Percentiles rank a stretch among this genome's conserved stretches.
phyloP scores from a whole-genome alignment of 2,888 invertebrate species.

The Amiota minor region DNA sequence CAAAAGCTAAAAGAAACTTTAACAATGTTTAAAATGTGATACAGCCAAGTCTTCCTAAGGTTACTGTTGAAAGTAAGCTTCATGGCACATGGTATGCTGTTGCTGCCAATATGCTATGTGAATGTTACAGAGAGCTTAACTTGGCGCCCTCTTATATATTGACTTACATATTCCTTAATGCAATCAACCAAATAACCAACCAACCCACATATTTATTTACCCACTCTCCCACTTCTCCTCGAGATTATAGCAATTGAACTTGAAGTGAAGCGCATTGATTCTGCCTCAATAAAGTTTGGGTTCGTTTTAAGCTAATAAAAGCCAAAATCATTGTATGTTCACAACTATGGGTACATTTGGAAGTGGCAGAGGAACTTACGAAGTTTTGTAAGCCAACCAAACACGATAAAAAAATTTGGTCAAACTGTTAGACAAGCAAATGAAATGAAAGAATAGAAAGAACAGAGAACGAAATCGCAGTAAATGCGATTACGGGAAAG shows the following conservation, averaged over 20 bases:
- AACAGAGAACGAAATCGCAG: neutral
- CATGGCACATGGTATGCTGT: no score
- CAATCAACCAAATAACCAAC: no score
- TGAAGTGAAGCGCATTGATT: constrained; percentile 45
- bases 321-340: constrained; percentile 60
- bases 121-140: no score
- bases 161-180: no score
- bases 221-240: no score
- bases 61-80: constrained; percentile 28
- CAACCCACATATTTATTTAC: no score
- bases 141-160: no score
- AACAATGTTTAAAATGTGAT: constrained; percentile 67
- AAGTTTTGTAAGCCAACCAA: constrained; percentile 19
- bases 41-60: constrained; percentile 34
- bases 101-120: no score
- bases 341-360: no score
- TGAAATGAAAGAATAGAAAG: neutral
- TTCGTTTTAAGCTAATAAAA: constrained; percentile 56
- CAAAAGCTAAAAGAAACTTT: constrained; percentile 56
- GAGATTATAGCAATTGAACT: constrained; percentile 63
- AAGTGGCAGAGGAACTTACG: no score
- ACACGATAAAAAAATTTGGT: constrained; percentile 58
- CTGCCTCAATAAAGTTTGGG: constrained; percentile 44
- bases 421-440: constrained; percentile 36
- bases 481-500: constrained; percentile 38